Conservation (phyloP, 1,140 invertebrate species). For the Diachasmimorpha longicaudata region DNA sequence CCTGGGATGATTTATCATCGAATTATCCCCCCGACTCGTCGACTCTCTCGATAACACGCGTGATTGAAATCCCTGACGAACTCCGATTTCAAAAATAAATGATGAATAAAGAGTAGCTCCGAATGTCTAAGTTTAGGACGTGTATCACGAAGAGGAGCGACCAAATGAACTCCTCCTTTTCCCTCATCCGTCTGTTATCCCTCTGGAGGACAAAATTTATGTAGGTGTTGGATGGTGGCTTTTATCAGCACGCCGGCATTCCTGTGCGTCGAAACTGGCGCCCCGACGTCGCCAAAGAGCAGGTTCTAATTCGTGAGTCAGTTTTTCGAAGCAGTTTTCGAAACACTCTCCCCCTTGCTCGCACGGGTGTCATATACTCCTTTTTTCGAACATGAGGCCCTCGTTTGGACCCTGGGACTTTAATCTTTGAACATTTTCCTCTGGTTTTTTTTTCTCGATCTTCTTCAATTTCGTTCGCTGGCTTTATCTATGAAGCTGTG, state of each 20-base stretch:
- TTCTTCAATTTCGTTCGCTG: not conserved
- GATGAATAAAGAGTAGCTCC: slow-evolving; percentile 7
- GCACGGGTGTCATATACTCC: not conserved
- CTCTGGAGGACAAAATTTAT: slow-evolving; percentile 57
- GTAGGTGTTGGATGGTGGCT: slow-evolving; percentile 61
- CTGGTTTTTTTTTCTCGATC: not conserved
- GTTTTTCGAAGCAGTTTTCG: slow-evolving; percentile 37
- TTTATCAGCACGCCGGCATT: slow-evolving; percentile 62
- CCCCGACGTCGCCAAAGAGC: slow-evolving; percentile 59
- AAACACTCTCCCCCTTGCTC: not conserved
- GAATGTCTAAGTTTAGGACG: slow-evolving; percentile 8
- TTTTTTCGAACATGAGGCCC: not conserved
- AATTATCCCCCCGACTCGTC: not conserved
- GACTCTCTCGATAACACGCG: not conserved
- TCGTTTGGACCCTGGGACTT: slow-evolving; percentile 2
- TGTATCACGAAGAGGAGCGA: not conserved
- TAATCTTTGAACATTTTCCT: not conserved
- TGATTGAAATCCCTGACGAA: slow-evolving; percentile 3
- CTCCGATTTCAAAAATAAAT: not conserved
- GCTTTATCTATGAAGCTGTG: not conserved
- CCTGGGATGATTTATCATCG: not conserved
- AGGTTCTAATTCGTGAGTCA: slow-evolving; percentile 61
- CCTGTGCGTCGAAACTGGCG: slow-evolving; percentile 58
- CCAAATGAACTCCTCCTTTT: not conserved
- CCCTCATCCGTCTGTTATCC: slow-evolving; percentile 51